Conservation (phyloP, 2,113 vertebrate genomes). For the Engystomops pustulosus region DNA sequence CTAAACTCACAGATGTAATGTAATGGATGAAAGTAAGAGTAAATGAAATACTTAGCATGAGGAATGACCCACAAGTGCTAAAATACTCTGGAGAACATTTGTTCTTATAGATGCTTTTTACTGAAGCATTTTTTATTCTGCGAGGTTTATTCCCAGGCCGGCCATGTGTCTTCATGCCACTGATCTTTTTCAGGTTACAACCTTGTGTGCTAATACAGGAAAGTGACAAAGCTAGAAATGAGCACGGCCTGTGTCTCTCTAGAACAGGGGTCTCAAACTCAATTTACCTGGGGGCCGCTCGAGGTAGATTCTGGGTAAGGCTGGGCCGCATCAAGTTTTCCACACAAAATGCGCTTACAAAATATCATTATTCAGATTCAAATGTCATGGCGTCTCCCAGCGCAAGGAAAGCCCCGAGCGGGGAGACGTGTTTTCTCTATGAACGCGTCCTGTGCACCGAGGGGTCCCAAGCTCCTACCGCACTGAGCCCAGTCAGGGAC, state of each 20-base stretch:
- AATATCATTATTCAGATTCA: too few relatives aligned
- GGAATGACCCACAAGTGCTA: slow-evolving; percentile 23
- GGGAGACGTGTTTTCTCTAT: too few relatives aligned
- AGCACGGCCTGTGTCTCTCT: not conserved
- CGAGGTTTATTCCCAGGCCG: slow-evolving; percentile 34
- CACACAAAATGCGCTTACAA: too few relatives aligned
- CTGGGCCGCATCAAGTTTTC: too few relatives aligned
- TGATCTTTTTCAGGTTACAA: slow-evolving; percentile 44
- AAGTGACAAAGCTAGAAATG: slow-evolving; percentile 13
- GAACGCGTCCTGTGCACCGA: too few relatives aligned
- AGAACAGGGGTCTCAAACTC: too few relatives aligned
- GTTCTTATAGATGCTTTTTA: slow-evolving; percentile 41
- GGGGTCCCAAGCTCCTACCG: too few relatives aligned
- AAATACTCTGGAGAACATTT: slow-evolving; percentile 45
- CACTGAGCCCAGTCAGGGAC: too few relatives aligned
- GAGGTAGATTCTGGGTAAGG: too few relatives aligned
- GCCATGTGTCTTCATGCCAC: slow-evolving; percentile 32
- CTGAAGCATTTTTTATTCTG: slow-evolving; percentile 35
- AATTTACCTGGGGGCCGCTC: too few relatives aligned
- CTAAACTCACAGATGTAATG: slow-evolving; percentile 9
- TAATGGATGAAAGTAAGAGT: slow-evolving; percentile 30
- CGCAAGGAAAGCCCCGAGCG: too few relatives aligned
- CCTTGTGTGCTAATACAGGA: not conserved
- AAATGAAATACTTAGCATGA: slow-evolving; percentile 36
- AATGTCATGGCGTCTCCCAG: too few relatives aligned